Base-by-base conservation (phyloP, 2,888 invertebrate genomes). In the Machimus atricapillus region DNA sequence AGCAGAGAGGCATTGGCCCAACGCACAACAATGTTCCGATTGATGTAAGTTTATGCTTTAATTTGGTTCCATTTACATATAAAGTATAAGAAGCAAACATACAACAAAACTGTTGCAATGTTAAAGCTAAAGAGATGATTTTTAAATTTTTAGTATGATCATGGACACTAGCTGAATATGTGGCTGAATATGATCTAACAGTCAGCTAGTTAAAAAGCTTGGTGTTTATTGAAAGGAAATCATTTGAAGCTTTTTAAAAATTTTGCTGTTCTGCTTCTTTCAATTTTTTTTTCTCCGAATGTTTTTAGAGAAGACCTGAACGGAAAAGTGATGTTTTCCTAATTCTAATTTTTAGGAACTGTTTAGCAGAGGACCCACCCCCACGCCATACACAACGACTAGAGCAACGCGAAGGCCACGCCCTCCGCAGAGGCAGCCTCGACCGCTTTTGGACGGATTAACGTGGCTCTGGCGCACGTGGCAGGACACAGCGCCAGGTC, bases 1-100 rank as follows among this genome's bases (percentile, higher is more conserved):
- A 96, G 92, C 94, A 95, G 90, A 94, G 95, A 90, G 96, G 96
- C 66, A 95, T 96, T 89, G 95, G 95, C 87, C 96, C 96, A 4
- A 94, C 94, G n/a, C 95, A 90, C 46, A 90, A 90, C 87, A 90
- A 90, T 77, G 87, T 91, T n/a, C 91, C 90, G 46, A 87, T 90
- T 37, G 90, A 90, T 87, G 90, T 91, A 89, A 90, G 89, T 89
- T 23, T 23, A 7, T 1, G 8, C 66, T 6, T 52, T 52, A 52
- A 52, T n/a, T 52, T 16, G 1, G n/a, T 52, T n/a, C 5, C n/a
- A 52, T 52, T 52, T n/a, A 16, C n/a, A 52, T 52, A n/a, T 3
- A 12, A 34, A 7, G 7, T 34, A 34, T 7, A 34, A 34, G 34
- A 34, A 40, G 12, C 40, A 40, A 12, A 40, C 12, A 12, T 1